These are phyloP conservation scores for Erpetoichthys calabaricus DNA, from an alignment of 2,797 vertebrate species.

Conservation along the genomic window DNA sequence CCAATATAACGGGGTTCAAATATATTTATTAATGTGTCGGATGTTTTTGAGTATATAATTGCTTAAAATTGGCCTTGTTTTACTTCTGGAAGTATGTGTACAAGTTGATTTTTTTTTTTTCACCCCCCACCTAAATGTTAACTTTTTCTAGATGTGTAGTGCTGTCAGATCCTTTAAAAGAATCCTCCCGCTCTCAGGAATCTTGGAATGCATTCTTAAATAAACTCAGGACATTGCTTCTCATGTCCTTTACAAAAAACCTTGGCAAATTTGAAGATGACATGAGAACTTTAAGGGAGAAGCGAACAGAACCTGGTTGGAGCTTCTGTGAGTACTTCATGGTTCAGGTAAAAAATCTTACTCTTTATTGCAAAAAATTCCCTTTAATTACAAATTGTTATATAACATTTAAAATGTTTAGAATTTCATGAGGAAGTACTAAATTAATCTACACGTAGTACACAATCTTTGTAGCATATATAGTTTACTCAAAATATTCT, in stretches of 20 bases:
- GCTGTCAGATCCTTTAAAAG: conserved; percentile 88
- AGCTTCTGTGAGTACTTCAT: conserved; percentile 98
- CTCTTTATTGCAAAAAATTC: too few relatives aligned
- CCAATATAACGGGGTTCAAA: too few relatives aligned
- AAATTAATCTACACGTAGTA: too few relatives aligned
- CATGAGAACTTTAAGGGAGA: conserved; percentile 90
- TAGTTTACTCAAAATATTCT: too few relatives aligned
- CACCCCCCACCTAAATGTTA: background rate
- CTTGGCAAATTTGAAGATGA: conserved; percentile 93
- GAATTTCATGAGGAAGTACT: too few relatives aligned
- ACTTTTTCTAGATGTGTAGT: conserved; percentile 69
- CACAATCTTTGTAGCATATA: too few relatives aligned
- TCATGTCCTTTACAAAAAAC: conserved; percentile 98
- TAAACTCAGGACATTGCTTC: conserved; percentile 86
- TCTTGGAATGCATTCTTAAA: conserved; percentile 91
- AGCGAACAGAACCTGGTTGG: conserved; percentile 93
- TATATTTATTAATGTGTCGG: too few relatives aligned
- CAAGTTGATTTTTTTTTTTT: background rate
- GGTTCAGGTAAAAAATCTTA: conserved; percentile 68
- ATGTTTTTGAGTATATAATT: too few relatives aligned
- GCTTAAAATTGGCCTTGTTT: too few relatives aligned
- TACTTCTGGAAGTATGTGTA: too few relatives aligned
- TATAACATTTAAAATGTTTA: background rate
- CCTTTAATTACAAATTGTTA: too few relatives aligned
- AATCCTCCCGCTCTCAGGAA: conserved; percentile 91